Percentiles rank a stretch among this genome's conserved stretches.
Evolutionary conservation across 1,140 invertebrate species (phyloP).

Genomic region (Daktulosphaira vitifoliae): DNA sequence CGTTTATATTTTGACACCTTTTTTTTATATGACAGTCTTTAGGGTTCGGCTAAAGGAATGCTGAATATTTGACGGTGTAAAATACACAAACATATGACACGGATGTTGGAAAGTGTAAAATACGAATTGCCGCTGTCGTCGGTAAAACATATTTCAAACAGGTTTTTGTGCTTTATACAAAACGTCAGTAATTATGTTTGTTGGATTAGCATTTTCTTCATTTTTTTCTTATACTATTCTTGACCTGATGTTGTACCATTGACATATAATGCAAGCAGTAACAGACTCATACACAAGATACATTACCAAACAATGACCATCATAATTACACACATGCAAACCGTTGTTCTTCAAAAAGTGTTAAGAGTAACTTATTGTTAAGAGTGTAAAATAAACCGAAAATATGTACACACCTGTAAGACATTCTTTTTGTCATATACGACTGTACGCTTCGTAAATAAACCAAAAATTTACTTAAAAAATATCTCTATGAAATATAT

Average conservation of each 20-base stretch:
- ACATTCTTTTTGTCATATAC: too few species aligned
- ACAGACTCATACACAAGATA: not conserved
- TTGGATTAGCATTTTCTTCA: slow-evolving; percentile 14
- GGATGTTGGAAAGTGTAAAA: slow-evolving; percentile 1
- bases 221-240: not conserved
- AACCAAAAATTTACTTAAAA: too few species aligned
- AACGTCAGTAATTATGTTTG: slow-evolving; percentile 25
- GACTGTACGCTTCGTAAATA: too few species aligned
- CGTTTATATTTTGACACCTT: too few species aligned
- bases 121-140: slow-evolving; percentile 1
- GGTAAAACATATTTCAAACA: not conserved
- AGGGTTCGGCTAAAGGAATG: not conserved
- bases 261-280: not conserved
- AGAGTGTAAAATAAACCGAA: slow-evolving; percentile 1
- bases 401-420: not conserved
- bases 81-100: not conserved
- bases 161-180: slow-evolving; percentile 10
- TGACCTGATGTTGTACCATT: not conserved
- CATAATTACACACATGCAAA: slow-evolving; percentile 18
- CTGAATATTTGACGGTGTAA: not conserved
- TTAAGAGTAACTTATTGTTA: slow-evolving; percentile 4
- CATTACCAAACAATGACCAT: slow-evolving; percentile 22
- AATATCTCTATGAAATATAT: too few species aligned
- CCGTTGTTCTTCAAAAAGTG: slow-evolving; percentile 4
- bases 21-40: too few species aligned